These are phyloP conservation scores for Ectemnius lituratus DNA, from an alignment of 2,888 invertebrate species.

Conservation along the genomic window DNA sequence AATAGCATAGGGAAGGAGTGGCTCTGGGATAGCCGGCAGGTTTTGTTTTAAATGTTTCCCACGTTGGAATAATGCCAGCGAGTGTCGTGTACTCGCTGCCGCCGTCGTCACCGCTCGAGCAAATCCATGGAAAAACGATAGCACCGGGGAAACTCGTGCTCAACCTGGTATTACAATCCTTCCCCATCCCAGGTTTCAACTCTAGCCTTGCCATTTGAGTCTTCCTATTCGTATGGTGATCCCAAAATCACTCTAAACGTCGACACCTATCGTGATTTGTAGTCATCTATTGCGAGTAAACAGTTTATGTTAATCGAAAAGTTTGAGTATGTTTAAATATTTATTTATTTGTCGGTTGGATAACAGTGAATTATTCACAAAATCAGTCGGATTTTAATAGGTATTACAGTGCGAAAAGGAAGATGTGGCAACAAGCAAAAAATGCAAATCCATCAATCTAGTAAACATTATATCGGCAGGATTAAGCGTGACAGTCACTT, in stretches of 20 bases:
- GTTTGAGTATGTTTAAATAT: too few species aligned
- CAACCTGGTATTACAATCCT: conserved; percentile 9
- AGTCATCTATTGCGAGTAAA: too few species aligned
- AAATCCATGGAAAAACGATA: conserved; percentile 24
- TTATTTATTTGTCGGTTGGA: too few species aligned
- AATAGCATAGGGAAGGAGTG: neutral
- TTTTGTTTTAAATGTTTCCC: conserved; percentile 64
- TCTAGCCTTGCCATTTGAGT: conserved; percentile 16
- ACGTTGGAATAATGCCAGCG: conserved; percentile 63
- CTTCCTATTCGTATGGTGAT: conserved; percentile 29
- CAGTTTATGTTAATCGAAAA: too few species aligned
- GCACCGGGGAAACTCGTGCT: neutral
- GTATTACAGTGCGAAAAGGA: too few species aligned
- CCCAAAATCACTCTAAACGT: too few species aligned
- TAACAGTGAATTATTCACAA: too few species aligned
- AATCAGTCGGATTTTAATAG: too few species aligned
- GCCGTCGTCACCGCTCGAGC: conserved; percentile 23
- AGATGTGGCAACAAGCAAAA: too few species aligned
- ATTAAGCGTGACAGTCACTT: neutral
- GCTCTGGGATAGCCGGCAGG: conserved; percentile 41
- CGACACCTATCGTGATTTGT: too few species aligned
- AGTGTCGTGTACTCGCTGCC: conserved; percentile 27
- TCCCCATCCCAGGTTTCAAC: neutral
- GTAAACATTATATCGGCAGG: too few species aligned
- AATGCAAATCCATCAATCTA: too few species aligned